A percentile compares a stretch with the other conserved stretches of the same genome.
Evolutionary conservation across 1,140 invertebrate species (phyloP).

Genomic region (Zaprionus camerounensis): DNA sequence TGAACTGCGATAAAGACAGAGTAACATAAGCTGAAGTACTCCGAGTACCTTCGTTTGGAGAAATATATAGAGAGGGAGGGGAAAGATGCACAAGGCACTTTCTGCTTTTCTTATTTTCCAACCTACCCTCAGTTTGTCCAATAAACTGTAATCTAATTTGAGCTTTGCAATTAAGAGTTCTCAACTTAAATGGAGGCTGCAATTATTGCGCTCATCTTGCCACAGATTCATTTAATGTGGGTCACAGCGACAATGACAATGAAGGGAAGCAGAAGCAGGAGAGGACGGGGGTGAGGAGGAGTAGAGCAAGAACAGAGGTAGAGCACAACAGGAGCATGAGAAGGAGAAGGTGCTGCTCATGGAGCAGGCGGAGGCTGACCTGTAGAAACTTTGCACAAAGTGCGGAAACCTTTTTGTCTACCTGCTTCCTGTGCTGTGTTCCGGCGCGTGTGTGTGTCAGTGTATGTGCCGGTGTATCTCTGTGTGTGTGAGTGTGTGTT

Average conservation of each 20-base stretch:
- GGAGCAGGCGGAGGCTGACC: not conserved
- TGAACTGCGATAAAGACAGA: too few relatives aligned
- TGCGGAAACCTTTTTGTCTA: constrained; percentile 73
- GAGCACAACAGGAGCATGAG: not conserved
- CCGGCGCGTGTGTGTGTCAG: not conserved
- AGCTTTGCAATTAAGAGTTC: not conserved
- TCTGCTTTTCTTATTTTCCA: not conserved
- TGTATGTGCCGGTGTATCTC: not conserved
- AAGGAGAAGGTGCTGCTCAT: not conserved
- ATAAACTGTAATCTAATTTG: not conserved
- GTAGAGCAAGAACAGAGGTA: not conserved
- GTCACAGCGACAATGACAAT: constrained; percentile 37
- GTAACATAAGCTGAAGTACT: too few relatives aligned
- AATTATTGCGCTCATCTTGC: constrained; percentile 11
- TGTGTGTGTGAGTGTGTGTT: not conserved
- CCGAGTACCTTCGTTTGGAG: too few relatives aligned
- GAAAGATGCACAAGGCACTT: not conserved
- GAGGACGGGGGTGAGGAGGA: not conserved
- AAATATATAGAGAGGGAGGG: too few relatives aligned
- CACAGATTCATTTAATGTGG: constrained; percentile 53
- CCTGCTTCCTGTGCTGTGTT: constrained; percentile 34
- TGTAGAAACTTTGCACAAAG: constrained; percentile 47
- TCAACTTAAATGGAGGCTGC: not conserved
- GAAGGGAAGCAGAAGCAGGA: constrained; percentile 1
- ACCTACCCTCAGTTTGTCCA: not conserved